These are phyloP conservation scores for Siniperca knerii DNA, from an alignment of 2,113 vertebrate genomes.

Conservation along the genomic window DNA sequence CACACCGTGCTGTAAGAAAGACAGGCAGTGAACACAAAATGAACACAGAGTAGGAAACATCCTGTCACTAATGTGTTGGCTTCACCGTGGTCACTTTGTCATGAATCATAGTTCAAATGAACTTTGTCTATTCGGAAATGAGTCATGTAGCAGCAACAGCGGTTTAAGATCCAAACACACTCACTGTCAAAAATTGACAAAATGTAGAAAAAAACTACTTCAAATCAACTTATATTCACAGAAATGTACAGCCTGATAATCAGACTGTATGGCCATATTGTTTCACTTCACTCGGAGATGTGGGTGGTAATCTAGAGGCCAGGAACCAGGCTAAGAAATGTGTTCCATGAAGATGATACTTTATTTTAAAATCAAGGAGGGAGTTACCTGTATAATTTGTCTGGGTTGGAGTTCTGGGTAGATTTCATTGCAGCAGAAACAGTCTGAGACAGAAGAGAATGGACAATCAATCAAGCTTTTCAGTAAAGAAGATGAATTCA, in stretches of 20 bases:
- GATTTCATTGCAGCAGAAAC: slow-evolving; percentile 86
- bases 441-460: slow-evolving; percentile 70
- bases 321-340: not conserved
- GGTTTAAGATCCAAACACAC: not conserved
- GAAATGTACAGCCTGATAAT: not conserved
- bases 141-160: not conserved
- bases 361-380: not conserved
- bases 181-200: not conserved
- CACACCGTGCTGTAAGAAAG: slow-evolving; percentile 87
- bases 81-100: not conserved
- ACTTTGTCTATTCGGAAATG: slow-evolving; percentile 5
- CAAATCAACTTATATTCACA: not conserved
- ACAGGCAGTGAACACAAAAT: not conserved
- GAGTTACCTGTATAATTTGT: slow-evolving; percentile 85
- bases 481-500: not conserved
- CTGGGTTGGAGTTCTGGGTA: slow-evolving; percentile 80
- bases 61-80: not conserved
- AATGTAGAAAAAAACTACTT: not conserved
- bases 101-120: slow-evolving; percentile 4
- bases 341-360: not conserved
- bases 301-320: not conserved
- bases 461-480: not conserved
- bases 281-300: not conserved
- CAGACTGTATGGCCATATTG: not conserved
- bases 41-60: not conserved